Evolutionary conservation across 2,797 vertebrate species (phyloP).

Genomic region (Pipistrellus pipistrellus): DNA sequence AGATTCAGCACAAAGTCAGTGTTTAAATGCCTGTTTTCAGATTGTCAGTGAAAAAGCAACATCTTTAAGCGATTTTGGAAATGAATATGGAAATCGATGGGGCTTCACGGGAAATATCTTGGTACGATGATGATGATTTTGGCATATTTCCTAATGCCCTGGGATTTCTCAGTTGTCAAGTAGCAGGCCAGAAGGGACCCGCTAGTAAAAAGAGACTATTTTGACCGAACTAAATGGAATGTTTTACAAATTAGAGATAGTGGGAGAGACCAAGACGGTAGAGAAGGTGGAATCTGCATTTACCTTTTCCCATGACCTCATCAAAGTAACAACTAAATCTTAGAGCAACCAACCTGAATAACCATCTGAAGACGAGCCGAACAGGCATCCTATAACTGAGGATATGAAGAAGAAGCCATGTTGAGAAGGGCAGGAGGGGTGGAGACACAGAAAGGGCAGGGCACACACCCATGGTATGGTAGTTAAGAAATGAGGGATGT

Average conservation of each 20-base stretch:
- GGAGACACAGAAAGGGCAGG: not conserved
- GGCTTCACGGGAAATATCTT: not conserved
- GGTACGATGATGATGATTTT: not conserved
- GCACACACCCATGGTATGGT: not conserved
- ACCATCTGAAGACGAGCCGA: not conserved
- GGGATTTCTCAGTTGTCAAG: not conserved
- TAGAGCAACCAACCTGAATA: not conserved
- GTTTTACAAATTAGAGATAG: constrained; percentile 45
- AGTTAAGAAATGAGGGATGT: not conserved
- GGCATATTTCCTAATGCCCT: not conserved
- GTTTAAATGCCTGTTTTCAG: constrained; percentile 6
- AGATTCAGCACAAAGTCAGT: constrained; percentile 6
- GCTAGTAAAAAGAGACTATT: not conserved
- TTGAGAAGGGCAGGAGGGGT: not conserved
- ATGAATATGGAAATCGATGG: not conserved
- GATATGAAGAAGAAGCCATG: not conserved
- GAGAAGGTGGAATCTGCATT: not conserved
- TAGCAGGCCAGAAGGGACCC: not conserved
- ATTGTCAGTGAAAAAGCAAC: not conserved
- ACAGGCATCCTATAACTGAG: not conserved
- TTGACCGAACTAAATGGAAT: not conserved
- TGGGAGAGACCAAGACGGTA: not conserved
- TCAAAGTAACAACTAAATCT: not conserved
- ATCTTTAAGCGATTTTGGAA: not conserved
- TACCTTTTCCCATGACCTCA: not conserved